Percentiles rank a stretch among this genome's conserved stretches.
Conservation (phyloP, 2,797 vertebrate species). For the Lagodon rhomboides region DNA sequence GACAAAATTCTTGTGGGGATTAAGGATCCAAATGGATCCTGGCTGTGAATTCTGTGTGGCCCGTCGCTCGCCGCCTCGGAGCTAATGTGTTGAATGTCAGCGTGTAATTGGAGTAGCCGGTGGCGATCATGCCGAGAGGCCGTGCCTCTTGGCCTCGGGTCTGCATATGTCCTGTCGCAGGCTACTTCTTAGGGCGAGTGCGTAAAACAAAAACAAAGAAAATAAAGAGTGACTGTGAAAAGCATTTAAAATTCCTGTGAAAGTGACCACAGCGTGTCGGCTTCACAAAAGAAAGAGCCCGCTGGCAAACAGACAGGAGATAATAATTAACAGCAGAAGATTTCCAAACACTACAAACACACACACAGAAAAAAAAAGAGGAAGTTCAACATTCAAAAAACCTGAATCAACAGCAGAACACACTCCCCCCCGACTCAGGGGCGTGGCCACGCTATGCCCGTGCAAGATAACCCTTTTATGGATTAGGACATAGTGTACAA, state of each 20-base stretch:
- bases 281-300: neutral
- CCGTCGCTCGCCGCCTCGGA: constrained; percentile 44
- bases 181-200: constrained; percentile 20
- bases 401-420: constrained; percentile 27
- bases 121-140: constrained; percentile 26
- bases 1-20: constrained; percentile 58
- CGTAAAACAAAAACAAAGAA: neutral
- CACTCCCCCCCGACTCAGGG: constrained; percentile 26
- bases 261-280: neutral
- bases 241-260: neutral
- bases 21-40: constrained; percentile 46
- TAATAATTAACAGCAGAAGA: neutral
- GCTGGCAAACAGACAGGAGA: neutral
- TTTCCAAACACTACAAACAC: neutral
- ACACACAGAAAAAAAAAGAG: neutral
- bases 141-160: constrained; percentile 42
- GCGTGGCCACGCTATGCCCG: constrained; percentile 46
- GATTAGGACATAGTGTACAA: constrained; percentile 35
- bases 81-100: constrained; percentile 68
- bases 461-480: constrained; percentile 66
- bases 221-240: neutral
- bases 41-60: constrained; percentile 55
- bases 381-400: constrained; percentile 34
- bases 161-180: constrained; percentile 39
- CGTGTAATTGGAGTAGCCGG: constrained; percentile 65